Evolutionary conservation across 2,113 vertebrate species (phyloP), one percentile per base, ranked within the genome.

Genomic region (Limnothrissa miodon): DNA sequence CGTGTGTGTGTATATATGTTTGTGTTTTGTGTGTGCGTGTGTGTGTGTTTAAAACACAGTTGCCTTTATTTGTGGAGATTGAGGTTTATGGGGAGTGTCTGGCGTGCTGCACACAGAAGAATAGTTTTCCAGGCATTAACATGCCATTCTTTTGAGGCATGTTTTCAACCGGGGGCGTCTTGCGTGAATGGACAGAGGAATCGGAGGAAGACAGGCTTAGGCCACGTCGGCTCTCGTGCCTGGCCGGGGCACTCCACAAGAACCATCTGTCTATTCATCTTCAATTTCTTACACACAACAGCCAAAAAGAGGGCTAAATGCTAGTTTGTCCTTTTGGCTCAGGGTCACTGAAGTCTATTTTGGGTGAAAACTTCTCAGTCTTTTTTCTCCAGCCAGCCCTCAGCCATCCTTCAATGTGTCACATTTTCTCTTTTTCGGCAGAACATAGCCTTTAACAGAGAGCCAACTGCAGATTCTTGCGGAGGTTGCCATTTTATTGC

Each of bases 51-150:
- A n/a, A 66, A n/a, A 29, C 13, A 33, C 66, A 74, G 66, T 74
- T 13, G 66, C 66, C 33, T 29, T 17, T 74, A 74, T 36, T 33
- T 90, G 85, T 70, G 84, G 84, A 84, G 82, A 42, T 42, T 6
- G 42, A 83, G 80, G n/a, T 87, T 89, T 86, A 87, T 87, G 82
- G 83, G 81, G 56, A 84, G 79, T 29, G 42, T 80, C 56, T 17
- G 66, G 66, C 66, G 1, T 84, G 74, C 46, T 48, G 56, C 70
- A 85, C 78, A 80, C 79, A 25, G 79, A 83, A 78, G 83, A 82
- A 83, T 85, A 83, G 66, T 83, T 85, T 23, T 42, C 8, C 33
- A 5, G 29, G 62, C 56, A 48, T 79, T 88, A 80, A 85, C 84
- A 89, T 88, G 78, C 85, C 84, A 83, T 86, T 80, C 59, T 56